phyloP scores from a whole-genome alignment of 2,888 invertebrate genomes.

The Pristionchus japonicus region DNA sequence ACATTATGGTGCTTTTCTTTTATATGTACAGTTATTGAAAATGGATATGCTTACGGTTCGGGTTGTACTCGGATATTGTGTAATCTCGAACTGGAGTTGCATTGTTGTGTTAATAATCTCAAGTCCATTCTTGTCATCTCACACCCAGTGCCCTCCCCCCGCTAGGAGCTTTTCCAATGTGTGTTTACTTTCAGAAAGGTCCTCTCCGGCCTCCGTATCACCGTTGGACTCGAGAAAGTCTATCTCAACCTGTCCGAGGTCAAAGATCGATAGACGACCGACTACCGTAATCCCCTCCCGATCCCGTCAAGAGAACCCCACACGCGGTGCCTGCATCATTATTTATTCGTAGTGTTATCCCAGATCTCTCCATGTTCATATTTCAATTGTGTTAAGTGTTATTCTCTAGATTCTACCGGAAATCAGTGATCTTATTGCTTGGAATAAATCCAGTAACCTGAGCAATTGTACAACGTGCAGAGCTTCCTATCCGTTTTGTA shows the following conservation, averaged over 20 bases:
- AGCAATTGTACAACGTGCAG: conserved; percentile 22
- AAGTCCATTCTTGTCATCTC: neutral
- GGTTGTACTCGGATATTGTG: conserved; percentile 25
- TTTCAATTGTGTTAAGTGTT: no score
- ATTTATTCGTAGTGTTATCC: neutral
- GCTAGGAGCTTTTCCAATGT: conserved; percentile 26
- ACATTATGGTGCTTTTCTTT: conserved; percentile 43
- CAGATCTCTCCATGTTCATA: conserved; percentile 18
- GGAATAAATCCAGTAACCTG: conserved; percentile 8
- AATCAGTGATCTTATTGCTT: neutral
- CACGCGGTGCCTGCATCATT: conserved; percentile 18
- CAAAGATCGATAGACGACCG: conserved; percentile 47
- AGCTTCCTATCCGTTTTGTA: neutral
- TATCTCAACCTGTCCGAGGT: conserved; percentile 62
- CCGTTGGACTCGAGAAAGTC: conserved; percentile 61
- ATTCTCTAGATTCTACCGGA: neutral
- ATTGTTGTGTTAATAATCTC: neutral
- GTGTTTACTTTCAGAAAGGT: conserved; percentile 58
- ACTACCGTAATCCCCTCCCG: neutral
- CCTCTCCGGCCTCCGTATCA: conserved; percentile 57
- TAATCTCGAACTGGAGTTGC: neutral
- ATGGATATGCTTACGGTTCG: neutral
- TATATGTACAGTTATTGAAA: neutral
- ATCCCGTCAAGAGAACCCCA: conserved; percentile 16
- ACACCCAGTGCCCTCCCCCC: neutral